Base-by-base conservation (phyloP, 2,113 vertebrate genomes). In the Phoenicopterus ruber region DNA sequence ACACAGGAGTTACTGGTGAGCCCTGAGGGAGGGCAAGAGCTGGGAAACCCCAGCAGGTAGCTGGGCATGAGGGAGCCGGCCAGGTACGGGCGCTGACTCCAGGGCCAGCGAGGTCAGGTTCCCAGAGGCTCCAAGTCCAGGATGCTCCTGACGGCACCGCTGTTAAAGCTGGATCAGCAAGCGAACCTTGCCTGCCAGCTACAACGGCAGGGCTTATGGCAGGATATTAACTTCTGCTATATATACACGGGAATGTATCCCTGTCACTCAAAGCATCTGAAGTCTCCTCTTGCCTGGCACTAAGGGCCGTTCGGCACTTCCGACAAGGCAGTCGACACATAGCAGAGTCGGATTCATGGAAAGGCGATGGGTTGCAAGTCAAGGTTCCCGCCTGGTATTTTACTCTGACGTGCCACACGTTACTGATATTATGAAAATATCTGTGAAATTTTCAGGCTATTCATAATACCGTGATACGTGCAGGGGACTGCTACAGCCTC, bases 261-360 rank as follows among this genome's bases (percentile, higher is more conserved):
- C 34, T 1, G 3, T 44, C 69, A 70, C 63, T 57, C 61, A 85
- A 65, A 83, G 61, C 82, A 91, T 91, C 70, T 70, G 47, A 95
- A 87, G 54, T 32, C 55, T 86, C 78, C 61, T 67, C 59, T 63
- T 59, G 85, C 54, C 63, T 50, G 62, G 77, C 73, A 49, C 46
- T 77, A 57, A 36, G 34, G 52, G 47, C 20, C 1, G 2, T 24
- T 50, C 4, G 7, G 49, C 15, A 47, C 44, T 84, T 90, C 83
- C 1, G 1, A 72, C 0, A 0, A 70, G 59, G 72, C 52, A 86
- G 76, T 20, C 2, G 0, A 62, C 61, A 55, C 11, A 18, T 1
- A 63, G 16, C 25, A 57, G 58, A 58, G 46, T 42, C 6, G 14
- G 52, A 74, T 57, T 70, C 31, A 69, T 1, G 3, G 67, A 80